These are phyloP conservation scores for Pyrrhia umbra DNA, from an alignment of 2,888 invertebrate species.

Conservation along the genomic window DNA sequence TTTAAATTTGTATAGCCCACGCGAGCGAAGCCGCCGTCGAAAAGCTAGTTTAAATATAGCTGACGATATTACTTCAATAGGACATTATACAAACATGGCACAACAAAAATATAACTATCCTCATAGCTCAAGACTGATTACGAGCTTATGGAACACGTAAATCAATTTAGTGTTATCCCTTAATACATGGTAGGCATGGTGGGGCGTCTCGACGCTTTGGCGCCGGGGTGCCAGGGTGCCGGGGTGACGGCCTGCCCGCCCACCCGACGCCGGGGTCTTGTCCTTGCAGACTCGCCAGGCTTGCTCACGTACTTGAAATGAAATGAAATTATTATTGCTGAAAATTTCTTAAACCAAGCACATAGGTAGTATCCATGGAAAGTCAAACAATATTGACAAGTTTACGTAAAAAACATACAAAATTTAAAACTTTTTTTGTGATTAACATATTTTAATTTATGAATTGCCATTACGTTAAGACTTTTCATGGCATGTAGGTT, in stretches of 20 bases:
- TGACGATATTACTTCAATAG: too few relatives aligned
- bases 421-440: too few relatives aligned
- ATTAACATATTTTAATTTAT: too few relatives aligned
- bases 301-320: constrained; percentile 18
- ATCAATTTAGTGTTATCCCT: constrained; percentile 46
- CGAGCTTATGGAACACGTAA: constrained; percentile 5
- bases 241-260: constrained; percentile 54
- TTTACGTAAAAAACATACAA: too few relatives aligned
- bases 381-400: too few relatives aligned
- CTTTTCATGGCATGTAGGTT: too few relatives aligned
- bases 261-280: constrained; percentile 64
- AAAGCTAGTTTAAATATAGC: too few relatives aligned
- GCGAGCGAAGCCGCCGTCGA: too few relatives aligned
- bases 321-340: neutral
- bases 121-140: constrained; percentile 10
- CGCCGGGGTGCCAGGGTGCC: constrained; percentile 62
- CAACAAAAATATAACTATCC: neutral
- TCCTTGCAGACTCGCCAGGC: constrained; percentile 57
- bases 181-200: constrained; percentile 56
- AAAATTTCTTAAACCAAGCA: neutral
- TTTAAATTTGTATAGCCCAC: too few relatives aligned
- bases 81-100: neutral
- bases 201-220: constrained; percentile 70
- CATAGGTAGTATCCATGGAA: too few relatives aligned
- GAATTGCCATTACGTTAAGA: too few relatives aligned